Evolutionary conservation across 2,113 vertebrate species (phyloP).

Genomic region (Semnornis frantzii): DNA sequence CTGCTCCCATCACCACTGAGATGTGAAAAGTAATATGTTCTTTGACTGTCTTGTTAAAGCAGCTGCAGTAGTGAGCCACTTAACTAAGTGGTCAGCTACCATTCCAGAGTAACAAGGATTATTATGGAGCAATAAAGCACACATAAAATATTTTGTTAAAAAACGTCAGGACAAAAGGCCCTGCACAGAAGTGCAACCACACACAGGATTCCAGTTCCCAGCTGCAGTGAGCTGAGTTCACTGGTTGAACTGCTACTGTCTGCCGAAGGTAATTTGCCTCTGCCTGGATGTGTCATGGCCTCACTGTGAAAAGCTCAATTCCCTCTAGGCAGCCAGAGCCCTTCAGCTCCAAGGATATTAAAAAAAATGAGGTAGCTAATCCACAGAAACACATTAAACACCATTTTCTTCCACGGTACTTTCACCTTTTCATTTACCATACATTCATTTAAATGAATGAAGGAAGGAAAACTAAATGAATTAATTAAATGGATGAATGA

Average conservation of each 20-base stretch:
- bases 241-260: not conserved
- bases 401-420: not conserved
- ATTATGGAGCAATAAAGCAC: not conserved
- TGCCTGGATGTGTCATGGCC: not conserved
- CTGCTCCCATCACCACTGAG: not conserved
- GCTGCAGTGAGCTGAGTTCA: not conserved
- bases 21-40: not conserved
- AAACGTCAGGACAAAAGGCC: not conserved
- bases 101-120: slow-evolving; percentile 4
- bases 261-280: not conserved
- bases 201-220: not conserved
- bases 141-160: not conserved
- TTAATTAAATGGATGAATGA: not conserved
- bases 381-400: not conserved
- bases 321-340: not conserved
- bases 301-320: not conserved
- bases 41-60: not conserved
- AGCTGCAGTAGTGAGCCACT: not conserved
- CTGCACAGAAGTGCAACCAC: not conserved
- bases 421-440: not conserved
- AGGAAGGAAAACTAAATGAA: not conserved
- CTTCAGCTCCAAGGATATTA: not conserved
- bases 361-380: not conserved
- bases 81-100: not conserved
- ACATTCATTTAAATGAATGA: not conserved